Conservation (phyloP, 2,888 invertebrate genomes). For the Ypsolopha sequella region DNA sequence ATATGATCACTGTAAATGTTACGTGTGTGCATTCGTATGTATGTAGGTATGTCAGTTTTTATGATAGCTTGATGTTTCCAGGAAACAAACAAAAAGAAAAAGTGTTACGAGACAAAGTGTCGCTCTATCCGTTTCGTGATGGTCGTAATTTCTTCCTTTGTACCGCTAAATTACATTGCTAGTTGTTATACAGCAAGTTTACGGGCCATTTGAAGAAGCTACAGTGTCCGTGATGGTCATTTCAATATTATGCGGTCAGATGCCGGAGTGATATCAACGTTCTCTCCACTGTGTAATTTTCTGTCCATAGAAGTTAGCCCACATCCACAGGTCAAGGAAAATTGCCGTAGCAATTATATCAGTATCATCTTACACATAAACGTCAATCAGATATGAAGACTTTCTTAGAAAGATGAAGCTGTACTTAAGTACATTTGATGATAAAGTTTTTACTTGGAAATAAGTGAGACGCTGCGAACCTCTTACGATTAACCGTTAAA, state of each 20-base stretch:
- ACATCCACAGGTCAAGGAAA: constrained; percentile 49
- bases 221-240: constrained; percentile 62
- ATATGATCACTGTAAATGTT: no score
- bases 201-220: constrained; percentile 64
- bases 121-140: constrained; percentile 57
- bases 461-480: not conserved
- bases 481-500: not conserved
- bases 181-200: constrained; percentile 64
- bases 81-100: constrained; percentile 1
- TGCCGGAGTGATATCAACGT: constrained; percentile 51
- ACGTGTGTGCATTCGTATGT: not conserved
- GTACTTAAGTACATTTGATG: not conserved
- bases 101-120: constrained; percentile 35
- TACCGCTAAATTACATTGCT: constrained; percentile 68
- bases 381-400: constrained; percentile 36
- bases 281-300: constrained; percentile 58
- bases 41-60: not conserved
- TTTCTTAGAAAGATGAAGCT: constrained; percentile 24
- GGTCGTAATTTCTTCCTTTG: constrained; percentile 59
- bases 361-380: not conserved
- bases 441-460: not conserved
- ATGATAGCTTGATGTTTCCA: not conserved
- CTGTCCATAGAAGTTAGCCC: constrained; percentile 39
- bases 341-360: constrained; percentile 25
- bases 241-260: constrained; percentile 64